A percentile compares a stretch with the other conserved stretches of the same genome.
Conservation (phyloP, 64 coral and sea anemone genomes). For the Astreopora myriophthalma region DNA sequence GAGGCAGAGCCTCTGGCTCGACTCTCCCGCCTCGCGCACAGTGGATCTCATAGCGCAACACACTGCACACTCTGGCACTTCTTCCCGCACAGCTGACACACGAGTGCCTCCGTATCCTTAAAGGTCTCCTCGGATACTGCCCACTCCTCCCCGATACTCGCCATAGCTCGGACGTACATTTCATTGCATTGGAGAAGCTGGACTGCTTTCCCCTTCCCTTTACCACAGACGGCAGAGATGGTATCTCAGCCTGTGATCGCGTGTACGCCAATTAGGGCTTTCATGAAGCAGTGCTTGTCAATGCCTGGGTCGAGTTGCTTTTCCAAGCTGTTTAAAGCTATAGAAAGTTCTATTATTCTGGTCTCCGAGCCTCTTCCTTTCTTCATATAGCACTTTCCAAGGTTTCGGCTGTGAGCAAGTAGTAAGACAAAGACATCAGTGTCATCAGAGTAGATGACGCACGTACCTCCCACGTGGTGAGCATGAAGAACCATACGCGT, state of each 20-base stretch:
- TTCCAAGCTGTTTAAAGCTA: background rate
- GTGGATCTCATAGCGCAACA: constrained; percentile 59
- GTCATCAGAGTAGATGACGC: constrained; percentile 79
- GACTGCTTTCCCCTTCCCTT: constrained; percentile 60
- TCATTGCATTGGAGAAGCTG: constrained; percentile 41
- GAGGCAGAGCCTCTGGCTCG: constrained; percentile 57
- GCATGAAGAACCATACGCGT: constrained; percentile 75
- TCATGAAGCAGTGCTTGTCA: constrained; percentile 23
- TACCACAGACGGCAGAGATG: constrained; percentile 43
- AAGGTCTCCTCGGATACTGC: too few species aligned
- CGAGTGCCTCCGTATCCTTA: too few species aligned
- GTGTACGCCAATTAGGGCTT: constrained; percentile 29
- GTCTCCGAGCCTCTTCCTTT: constrained; percentile 43
- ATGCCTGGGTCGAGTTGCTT: background rate
- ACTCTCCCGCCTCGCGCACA: constrained; percentile 60
- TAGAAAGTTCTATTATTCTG: constrained; percentile 60
- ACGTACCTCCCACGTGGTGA: constrained; percentile 51
- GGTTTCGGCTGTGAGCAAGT: constrained; percentile 48
- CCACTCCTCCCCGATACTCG: constrained; percentile 54
- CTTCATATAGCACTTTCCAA: constrained; percentile 54
- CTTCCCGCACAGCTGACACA: constrained; percentile 61
- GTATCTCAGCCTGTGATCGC: constrained; percentile 65
- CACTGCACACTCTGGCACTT: constrained; percentile 64
- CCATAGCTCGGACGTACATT: constrained; percentile 14
- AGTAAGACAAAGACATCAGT: constrained; percentile 72